These are phyloP conservation scores for Pentalonia nigronervosa DNA, from an alignment of 1,140 invertebrate genomes.

Conservation along the genomic window DNA sequence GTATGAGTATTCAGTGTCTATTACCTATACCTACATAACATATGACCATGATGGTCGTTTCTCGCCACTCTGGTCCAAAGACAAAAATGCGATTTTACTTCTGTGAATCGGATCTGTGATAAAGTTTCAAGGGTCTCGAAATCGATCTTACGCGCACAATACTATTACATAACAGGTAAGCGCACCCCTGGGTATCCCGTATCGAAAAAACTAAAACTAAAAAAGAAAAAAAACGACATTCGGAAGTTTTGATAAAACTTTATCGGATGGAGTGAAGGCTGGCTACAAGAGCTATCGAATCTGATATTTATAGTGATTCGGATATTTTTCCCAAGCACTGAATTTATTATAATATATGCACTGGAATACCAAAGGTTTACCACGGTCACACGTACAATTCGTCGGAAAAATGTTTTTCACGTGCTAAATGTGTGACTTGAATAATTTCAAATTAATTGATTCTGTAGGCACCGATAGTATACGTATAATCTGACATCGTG, in stretches of 20 bases:
- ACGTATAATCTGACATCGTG: no score
- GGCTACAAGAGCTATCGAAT: neutral
- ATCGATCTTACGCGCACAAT: neutral
- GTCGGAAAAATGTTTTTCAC: neutral
- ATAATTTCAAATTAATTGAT: neutral
- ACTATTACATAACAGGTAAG: neutral
- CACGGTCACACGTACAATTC: neutral
- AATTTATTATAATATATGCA: neutral
- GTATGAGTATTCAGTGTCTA: neutral
- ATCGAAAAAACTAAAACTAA: neutral
- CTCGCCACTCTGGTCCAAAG: neutral
- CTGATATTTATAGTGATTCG: neutral
- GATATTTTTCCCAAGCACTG: neutral
- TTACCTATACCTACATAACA: neutral
- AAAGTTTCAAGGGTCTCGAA: neutral
- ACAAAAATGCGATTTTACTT: neutral
- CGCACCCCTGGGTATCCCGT: neutral
- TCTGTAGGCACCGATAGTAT: neutral
- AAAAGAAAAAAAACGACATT: neutral
- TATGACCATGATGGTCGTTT: neutral
- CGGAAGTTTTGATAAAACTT: slow-evolving; percentile 1
- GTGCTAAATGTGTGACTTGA: neutral
- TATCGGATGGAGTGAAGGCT: neutral
- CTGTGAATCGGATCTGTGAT: neutral
- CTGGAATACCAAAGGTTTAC: neutral